These are phyloP conservation scores for Xenotilapia caudafasciata DNA, from an alignment of 2,113 vertebrate species.

Conservation along the genomic window DNA sequence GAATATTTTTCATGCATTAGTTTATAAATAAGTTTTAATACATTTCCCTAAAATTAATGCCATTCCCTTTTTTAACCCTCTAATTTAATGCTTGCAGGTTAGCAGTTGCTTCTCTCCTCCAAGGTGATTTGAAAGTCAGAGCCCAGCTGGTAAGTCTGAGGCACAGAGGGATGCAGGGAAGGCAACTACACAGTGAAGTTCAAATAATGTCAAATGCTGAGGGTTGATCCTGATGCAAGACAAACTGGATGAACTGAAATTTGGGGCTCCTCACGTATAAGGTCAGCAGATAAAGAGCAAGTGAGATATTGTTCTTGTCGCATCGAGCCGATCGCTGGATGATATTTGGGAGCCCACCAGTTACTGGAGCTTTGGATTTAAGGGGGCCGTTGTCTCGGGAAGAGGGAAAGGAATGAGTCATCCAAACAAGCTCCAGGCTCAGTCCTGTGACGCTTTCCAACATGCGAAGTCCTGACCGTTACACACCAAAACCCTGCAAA, in stretches of 20 bases:
- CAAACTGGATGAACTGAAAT: conserved; percentile 29
- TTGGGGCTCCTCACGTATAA: conserved; percentile 7
- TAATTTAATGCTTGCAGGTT: background rate
- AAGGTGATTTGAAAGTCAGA: conserved; percentile 63
- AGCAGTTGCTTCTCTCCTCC: background rate
- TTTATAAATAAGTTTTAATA: background rate
- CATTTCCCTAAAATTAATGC: background rate
- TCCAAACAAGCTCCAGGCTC: conserved; percentile 14
- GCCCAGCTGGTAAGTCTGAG: conserved; percentile 36
- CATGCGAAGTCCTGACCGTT: background rate
- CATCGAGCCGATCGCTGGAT: background rate
- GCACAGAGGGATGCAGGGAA: conserved; percentile 3
- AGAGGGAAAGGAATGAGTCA: conserved; percentile 33
- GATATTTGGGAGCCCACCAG: conserved; percentile 25
- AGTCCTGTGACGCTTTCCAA: background rate
- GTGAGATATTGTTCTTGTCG: conserved; percentile 16
- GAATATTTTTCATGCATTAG: background rate
- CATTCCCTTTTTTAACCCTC: background rate
- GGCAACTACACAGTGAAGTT: conserved; percentile 31
- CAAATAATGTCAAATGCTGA: conserved; percentile 48
- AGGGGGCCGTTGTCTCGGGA: conserved; percentile 28
- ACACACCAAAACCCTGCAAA: background rate
- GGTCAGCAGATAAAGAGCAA: conserved; percentile 45
- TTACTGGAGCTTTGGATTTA: conserved; percentile 28
- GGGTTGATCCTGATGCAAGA: conserved; percentile 35